Evolutionary conservation across 2,888 invertebrate species (phyloP), one percentile per base, ranked within the genome.

Genomic region (Andricus quercusramuli): DNA sequence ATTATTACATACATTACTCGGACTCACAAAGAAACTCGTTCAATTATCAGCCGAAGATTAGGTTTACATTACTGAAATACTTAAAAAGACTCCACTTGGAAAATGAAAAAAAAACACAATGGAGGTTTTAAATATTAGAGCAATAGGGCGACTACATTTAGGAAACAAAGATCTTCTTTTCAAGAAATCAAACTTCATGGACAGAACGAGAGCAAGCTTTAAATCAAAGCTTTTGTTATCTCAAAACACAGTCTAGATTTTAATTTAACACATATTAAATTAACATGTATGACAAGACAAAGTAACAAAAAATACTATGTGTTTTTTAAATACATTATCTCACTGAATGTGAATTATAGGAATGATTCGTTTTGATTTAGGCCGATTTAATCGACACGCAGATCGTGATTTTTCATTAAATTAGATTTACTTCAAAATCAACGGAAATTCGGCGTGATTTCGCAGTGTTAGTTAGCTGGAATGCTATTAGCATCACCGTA

Each of bases 1-100:
- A 65, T 78, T 80, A 65, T 78, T 80, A 79, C 29, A 85, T 83
- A 70, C 74, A 74, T 74, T 56, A 59, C 56, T 59, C 56, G 29
- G 56, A 22, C 74, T 74, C 74, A 56, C 56, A 74, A 74, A 13
- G 56, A 74, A 74, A 74, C 74, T 74, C 74, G 74, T 56, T 74
- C 32, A 59, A 74, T 20, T 32, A 74, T 56, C 56, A n/a, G 8
- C 32, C 56, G 56, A 56, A 74, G 74, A 74, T 74, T 37, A 56
- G 29, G 56, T 59, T 32, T 5, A n/a, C 47, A 44, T 59, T 41
- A 17, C 62, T 62, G 62, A 62, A 56, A 62, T 62, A 62, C 25
- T 62, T 62, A n/a, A n/a, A 56, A n/a, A n/a, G 11, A 11, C n/a
- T 56, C 25, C 25, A 25, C 15, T 22, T 11, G 3, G 13, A 25